Evolutionary conservation across 2,888 invertebrate species (phyloP).

Genomic region (Leptinotarsa peninsularis): DNA sequence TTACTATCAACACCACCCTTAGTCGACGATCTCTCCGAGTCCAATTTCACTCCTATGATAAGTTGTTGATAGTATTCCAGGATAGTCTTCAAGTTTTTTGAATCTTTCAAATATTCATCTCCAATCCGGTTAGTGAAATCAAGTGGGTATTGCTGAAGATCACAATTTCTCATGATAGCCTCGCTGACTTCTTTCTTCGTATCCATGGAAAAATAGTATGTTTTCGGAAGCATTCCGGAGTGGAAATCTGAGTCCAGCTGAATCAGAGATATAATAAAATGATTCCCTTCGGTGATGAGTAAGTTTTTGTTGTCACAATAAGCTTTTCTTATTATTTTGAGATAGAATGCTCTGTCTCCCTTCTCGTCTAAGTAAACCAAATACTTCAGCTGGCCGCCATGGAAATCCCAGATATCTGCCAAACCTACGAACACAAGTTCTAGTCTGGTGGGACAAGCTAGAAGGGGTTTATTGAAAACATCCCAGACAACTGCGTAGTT

Average conservation of each 20-base stretch:
- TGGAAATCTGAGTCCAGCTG: slow-evolving; percentile 5
- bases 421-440: slow-evolving; percentile 30
- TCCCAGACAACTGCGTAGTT: slow-evolving; percentile 35
- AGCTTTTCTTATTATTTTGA: slow-evolving; percentile 13
- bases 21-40: slow-evolving; percentile 15
- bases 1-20: not conserved
- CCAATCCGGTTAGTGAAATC: slow-evolving; percentile 21
- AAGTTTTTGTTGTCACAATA: slow-evolving; percentile 30
- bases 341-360: slow-evolving; percentile 28
- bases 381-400: slow-evolving; percentile 17
- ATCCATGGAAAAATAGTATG: slow-evolving; percentile 15
- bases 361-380: slow-evolving; percentile 25
- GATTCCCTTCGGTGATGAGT: slow-evolving; percentile 30
- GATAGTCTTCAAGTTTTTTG: slow-evolving; percentile 24
- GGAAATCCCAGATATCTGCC: slow-evolving; percentile 35
- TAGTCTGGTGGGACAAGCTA: slow-evolving; percentile 28
- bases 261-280: slow-evolving; percentile 27
- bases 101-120: slow-evolving; percentile 18
- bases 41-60: slow-evolving; percentile 15
- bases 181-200: slow-evolving; percentile 28
- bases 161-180: slow-evolving; percentile 30
- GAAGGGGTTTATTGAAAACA: slow-evolving; percentile 11
- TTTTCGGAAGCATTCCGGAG: not conserved
- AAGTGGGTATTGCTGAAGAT: slow-evolving; percentile 22
- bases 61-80: slow-evolving; percentile 28